phyloP scores from a whole-genome alignment of 1,140 invertebrate species.

The Pseudachorutes palmiensis region DNA sequence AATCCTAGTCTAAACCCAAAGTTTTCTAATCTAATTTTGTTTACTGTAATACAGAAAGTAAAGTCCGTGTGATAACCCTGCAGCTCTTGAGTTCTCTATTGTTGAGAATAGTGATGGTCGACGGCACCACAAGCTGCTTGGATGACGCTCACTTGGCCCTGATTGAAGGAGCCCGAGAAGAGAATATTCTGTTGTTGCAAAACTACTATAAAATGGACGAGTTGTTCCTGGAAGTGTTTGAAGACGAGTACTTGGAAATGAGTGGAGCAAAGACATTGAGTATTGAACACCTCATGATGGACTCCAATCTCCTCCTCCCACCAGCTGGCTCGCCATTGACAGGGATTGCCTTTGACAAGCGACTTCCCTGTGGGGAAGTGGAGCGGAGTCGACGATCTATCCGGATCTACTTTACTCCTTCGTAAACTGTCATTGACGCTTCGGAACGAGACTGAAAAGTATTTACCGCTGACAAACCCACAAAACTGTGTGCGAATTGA shows the following conservation, averaged over 20 bases:
- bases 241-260: conserved; percentile 93
- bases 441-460: conserved; percentile 69
- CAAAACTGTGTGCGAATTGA: conserved; percentile 79
- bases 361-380: conserved; percentile 91
- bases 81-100: conserved; percentile 77
- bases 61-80: conserved; percentile 80
- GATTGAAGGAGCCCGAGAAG: conserved; percentile 70
- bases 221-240: conserved; percentile 97
- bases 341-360: conserved; percentile 87
- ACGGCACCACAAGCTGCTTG: conserved; percentile 46
- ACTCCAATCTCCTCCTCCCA: conserved; percentile 89
- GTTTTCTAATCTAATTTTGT: no score
- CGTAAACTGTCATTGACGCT: conserved; percentile 73
- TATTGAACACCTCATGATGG: conserved; percentile 89
- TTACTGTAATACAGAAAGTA: conserved; percentile 50
- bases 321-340: conserved; percentile 95
- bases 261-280: conserved; percentile 68
- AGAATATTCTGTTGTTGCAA: conserved; percentile 73
- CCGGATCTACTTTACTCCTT: conserved; percentile 85
- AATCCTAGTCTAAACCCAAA: no score
- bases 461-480: conserved; percentile 87
- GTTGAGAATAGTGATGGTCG: conserved; percentile 50
- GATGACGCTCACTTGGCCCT: conserved; percentile 57
- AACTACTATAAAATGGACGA: conserved; percentile 98
- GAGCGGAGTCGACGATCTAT: conserved; percentile 88